Conservation (phyloP, 2,797 vertebrate genomes). For the Premnoplex brunnescens region DNA sequence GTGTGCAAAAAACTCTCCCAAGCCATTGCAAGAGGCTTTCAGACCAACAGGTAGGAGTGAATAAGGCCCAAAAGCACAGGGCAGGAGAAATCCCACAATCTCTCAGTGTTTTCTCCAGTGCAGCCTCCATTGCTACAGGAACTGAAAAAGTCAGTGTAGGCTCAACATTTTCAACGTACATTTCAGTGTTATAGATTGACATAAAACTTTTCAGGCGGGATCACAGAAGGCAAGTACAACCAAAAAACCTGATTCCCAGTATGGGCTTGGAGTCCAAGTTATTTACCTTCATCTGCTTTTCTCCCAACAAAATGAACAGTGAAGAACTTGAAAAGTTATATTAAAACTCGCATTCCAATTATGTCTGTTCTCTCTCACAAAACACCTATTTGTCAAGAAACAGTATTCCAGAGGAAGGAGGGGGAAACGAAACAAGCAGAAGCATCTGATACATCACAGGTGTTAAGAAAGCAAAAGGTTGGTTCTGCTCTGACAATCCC, state of each 20-base stretch:
- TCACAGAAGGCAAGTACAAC: not conserved
- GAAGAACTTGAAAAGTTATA: not conserved
- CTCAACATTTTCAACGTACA: not conserved
- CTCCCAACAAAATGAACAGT: not conserved
- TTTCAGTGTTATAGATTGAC: not conserved
- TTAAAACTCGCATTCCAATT: not conserved
- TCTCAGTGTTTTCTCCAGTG: not conserved
- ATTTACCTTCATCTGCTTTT: not conserved
- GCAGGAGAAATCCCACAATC: not conserved
- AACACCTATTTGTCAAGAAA: not conserved
- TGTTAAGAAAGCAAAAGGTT: not conserved
- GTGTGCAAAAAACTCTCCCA: accelerated
- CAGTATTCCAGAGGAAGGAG: not conserved
- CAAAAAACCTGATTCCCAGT: not conserved
- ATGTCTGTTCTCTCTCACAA: not conserved
- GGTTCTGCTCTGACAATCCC: not conserved
- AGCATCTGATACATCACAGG: not conserved
- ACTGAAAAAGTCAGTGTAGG: not conserved
- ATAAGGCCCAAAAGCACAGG: accelerated
- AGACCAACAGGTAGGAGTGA: not conserved
- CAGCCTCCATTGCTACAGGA: not conserved
- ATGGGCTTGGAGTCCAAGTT: not conserved
- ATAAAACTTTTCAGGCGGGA: not conserved
- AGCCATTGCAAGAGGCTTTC: not conserved
- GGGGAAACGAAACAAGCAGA: not conserved